A percentile compares a stretch with the other conserved stretches of the same genome.
Evolutionary conservation across 37 sponge, comb jelly and placozoan genomes (phyloP).

Genomic region (Crambe crambe): DNA sequence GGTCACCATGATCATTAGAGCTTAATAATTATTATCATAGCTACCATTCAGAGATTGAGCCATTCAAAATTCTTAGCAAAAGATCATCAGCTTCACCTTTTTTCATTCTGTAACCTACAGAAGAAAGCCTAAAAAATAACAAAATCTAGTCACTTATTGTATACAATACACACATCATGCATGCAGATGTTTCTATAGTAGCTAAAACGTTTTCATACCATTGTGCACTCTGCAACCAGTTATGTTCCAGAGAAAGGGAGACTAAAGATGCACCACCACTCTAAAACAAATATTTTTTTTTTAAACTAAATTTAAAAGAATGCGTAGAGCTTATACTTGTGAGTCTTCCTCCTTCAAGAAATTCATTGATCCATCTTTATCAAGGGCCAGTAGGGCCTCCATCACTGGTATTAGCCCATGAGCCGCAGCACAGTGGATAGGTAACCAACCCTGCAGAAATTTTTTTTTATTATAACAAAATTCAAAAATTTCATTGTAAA

Average conservation of each 20-base stretch:
- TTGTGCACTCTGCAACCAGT: slow-evolving; percentile 38
- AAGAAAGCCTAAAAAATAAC: slow-evolving; percentile 32
- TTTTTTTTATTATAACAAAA: too few species aligned
- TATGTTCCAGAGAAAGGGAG: slow-evolving; percentile 22
- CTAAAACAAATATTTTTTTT: not conserved
- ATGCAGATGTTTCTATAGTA: not conserved
- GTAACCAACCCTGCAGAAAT: slow-evolving; percentile 26
- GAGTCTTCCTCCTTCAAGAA: not conserved
- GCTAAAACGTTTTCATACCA: slow-evolving; percentile 39
- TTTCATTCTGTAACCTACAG: slow-evolving; percentile 8
- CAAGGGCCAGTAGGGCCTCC: slow-evolving; percentile 22
- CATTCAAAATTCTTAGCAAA: slow-evolving; percentile 10
- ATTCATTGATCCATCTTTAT: not conserved
- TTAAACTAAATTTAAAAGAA: too few species aligned
- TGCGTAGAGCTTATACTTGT: too few species aligned
- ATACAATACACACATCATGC: too few species aligned
- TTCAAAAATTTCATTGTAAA: too few species aligned
- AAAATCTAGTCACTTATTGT: too few species aligned
- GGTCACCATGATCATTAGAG: not conserved
- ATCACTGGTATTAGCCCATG: slow-evolving; percentile 30
- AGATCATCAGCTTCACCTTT: slow-evolving; percentile 28
- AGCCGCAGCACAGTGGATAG: slow-evolving; percentile 65
- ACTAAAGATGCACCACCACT: slow-evolving; percentile 12
- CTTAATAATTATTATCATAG: not conserved
- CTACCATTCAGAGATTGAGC: slow-evolving; percentile 28